These are phyloP conservation scores for Scrobipalpa costella DNA, from an alignment of 2,888 invertebrate species.

Conservation along the genomic window DNA sequence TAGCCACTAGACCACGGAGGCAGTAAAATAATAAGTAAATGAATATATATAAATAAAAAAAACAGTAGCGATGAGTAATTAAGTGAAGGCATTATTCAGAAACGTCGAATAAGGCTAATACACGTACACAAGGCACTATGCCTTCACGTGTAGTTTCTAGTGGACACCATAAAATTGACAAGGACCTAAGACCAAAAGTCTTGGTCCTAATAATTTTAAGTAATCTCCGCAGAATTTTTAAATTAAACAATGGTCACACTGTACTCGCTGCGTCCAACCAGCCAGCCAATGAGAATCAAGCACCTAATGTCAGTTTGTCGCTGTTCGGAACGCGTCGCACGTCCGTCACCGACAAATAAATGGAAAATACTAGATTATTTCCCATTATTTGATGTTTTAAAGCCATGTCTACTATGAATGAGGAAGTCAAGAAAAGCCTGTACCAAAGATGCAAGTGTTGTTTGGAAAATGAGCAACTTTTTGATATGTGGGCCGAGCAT, in stretches of 20 bases:
- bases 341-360: not conserved
- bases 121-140: no score
- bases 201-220: not conserved
- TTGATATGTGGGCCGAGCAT: constrained; percentile 39
- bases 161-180: no score
- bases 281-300: not conserved
- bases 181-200: no score
- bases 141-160: no score
- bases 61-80: no score
- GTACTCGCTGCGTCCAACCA: not conserved
- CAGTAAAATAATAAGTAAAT: no score
- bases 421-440: not conserved
- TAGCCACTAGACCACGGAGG: no score
- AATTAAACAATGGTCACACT: not conserved
- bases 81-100: no score
- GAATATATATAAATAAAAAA: no score
- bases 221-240: not conserved
- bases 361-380: not conserved
- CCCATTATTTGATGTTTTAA: not conserved
- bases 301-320: not conserved
- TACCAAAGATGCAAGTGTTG: constrained; percentile 41
- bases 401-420: not conserved
- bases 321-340: not conserved
- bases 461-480: constrained; percentile 36
- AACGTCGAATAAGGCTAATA: no score